Percentiles rank a stretch among this genome's conserved stretches.
Evolutionary conservation across 2,888 invertebrate genomes (phyloP).

Genomic region (Lysandra bellargus): DNA sequence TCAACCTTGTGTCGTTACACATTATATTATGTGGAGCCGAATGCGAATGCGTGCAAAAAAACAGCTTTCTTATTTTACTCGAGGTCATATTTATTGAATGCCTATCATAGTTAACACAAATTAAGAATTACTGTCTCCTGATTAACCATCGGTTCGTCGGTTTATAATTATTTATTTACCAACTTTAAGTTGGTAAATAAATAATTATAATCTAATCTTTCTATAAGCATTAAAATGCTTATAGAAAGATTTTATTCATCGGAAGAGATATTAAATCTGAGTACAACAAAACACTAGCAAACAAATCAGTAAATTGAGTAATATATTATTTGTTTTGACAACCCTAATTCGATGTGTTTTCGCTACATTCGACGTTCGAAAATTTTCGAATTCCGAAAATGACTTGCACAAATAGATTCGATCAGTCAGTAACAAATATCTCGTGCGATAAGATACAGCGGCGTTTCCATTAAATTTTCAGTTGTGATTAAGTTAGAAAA

Average conservation of each 20-base stretch:
- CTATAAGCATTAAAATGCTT: no score
- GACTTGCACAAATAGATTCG: slow-evolving; percentile 27
- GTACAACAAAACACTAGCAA: background rate
- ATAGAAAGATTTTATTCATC: background rate
- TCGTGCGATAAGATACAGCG: slow-evolving; percentile 22
- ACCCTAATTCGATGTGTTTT: slow-evolving; percentile 2
- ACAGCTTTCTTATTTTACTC: slow-evolving; percentile 15
- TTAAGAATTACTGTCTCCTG: background rate
- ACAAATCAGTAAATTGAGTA: background rate
- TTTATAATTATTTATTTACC: no score
- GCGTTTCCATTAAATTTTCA: slow-evolving; percentile 27
- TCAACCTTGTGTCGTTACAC: slow-evolving; percentile 12
- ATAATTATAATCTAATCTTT: no score
- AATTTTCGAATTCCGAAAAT: slow-evolving; percentile 28
- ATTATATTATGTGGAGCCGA: background rate
- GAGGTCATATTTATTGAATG: background rate
- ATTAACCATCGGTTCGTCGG: no score
- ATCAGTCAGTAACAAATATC: slow-evolving; percentile 27
- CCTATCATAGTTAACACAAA: background rate
- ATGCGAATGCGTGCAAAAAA: background rate
- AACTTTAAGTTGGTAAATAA: no score
- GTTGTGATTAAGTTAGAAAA: slow-evolving; percentile 30
- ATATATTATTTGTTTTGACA: background rate
- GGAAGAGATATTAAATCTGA: background rate
- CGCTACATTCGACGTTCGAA: background rate